A percentile compares a stretch with the other conserved stretches of the same genome.
Conservation (phyloP, 1,140 invertebrate genomes). For the Liolophura sinensis region DNA sequence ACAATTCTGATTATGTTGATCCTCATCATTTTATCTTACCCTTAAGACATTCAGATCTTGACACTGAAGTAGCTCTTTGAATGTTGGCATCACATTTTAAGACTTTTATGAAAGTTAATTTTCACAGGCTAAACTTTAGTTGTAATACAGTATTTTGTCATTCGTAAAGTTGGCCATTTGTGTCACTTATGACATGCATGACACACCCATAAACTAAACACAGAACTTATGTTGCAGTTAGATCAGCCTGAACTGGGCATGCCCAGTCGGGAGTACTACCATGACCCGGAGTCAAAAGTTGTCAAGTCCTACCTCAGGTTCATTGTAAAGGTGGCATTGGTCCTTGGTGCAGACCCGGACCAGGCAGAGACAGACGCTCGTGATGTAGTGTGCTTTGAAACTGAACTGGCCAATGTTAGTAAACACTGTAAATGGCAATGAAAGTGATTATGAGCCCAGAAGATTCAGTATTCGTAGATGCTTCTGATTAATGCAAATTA, state of each 20-base stretch:
- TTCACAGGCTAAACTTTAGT: neutral
- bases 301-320: constrained; percentile 76
- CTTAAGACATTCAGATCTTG: too few species aligned
- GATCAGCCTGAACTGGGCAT: constrained; percentile 71
- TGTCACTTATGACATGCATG: neutral
- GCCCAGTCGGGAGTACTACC: constrained; percentile 78
- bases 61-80: too few species aligned
- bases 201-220: constrained; percentile 57
- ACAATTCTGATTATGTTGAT: too few species aligned
- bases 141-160: neutral
- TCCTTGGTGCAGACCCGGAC: constrained; percentile 64
- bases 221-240: constrained; percentile 15
- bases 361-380: constrained; percentile 17
- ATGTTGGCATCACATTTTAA: too few species aligned
- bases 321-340: constrained; percentile 75
- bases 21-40: too few species aligned
- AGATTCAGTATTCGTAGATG: neutral
- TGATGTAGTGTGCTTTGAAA: constrained; percentile 81
- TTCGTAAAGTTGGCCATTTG: neutral
- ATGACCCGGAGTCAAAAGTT: constrained; percentile 71
- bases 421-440: neutral
- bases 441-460: neutral
- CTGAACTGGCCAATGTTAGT: constrained; percentile 73
- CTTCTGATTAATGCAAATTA: neutral
- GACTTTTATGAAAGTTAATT: neutral